These are phyloP conservation scores for Nannospalax galili DNA, from an alignment of 2,113 vertebrate species.

Conservation along the genomic window DNA sequence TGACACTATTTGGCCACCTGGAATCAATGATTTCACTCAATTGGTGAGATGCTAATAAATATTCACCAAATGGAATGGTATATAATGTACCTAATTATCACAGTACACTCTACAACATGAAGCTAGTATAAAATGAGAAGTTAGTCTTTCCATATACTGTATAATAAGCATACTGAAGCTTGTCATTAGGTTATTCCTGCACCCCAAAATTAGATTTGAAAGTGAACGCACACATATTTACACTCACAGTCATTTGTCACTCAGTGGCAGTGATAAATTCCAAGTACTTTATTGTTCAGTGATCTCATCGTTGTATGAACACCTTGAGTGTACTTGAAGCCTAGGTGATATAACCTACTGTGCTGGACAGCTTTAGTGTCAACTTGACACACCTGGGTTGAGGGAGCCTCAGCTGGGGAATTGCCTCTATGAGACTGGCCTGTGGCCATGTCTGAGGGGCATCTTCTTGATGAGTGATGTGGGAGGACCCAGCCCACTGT, in stretches of 20 bases:
- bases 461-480: no score
- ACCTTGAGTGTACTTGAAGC: neutral
- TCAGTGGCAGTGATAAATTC: neutral
- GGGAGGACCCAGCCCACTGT: no score
- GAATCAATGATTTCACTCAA: slow-evolving; percentile 27
- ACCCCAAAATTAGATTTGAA: neutral
- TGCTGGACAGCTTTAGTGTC: no score
- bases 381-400: no score
- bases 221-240: neutral
- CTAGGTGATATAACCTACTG: neutral
- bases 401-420: no score
- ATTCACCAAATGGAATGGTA: neutral
- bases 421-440: no score
- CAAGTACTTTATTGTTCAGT: neutral
- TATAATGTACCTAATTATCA: neutral
- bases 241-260: neutral
- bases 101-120: neutral
- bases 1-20: neutral
- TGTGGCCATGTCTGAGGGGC: no score
- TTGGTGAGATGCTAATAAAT: neutral
- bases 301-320: neutral
- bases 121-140: neutral
- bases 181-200: neutral
- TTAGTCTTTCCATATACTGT: neutral
- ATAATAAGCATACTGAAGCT: neutral